These are phyloP conservation scores for Dryocosmus kuriphilus DNA, from an alignment of 2,888 invertebrate species.

Conservation along the genomic window DNA sequence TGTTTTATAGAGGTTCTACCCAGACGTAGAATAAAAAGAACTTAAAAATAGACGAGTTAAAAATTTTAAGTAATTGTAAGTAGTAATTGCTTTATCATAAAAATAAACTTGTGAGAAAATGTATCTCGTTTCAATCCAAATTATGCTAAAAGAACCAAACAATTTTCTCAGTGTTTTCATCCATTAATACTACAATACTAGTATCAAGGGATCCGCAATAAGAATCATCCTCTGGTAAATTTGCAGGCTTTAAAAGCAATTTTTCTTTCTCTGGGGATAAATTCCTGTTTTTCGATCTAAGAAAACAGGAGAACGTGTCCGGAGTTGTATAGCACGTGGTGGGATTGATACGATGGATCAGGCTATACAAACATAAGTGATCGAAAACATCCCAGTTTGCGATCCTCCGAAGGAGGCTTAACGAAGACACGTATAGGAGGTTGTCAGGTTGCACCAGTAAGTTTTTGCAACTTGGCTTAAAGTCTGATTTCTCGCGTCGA, in stretches of 20 bases:
- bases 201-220: background rate
- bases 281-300: constrained; percentile 1
- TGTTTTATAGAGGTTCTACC: no score
- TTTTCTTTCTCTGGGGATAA: background rate
- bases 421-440: constrained; percentile 28
- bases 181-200: no score
- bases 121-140: no score
- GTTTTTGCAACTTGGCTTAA: constrained; percentile 23
- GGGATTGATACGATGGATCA: constrained; percentile 30
- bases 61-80: no score
- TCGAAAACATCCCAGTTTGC: constrained; percentile 30
- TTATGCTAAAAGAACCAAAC: no score
- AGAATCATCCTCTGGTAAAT: background rate
- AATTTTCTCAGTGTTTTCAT: background rate
- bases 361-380: constrained; percentile 35
- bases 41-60: no score
- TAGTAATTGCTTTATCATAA: no score
- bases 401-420: constrained; percentile 16
- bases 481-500: constrained; percentile 37
- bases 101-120: no score
- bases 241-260: constrained; percentile 17
- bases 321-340: background rate
- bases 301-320: constrained; percentile 33
- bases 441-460: constrained; percentile 36
- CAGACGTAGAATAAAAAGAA: background rate